Evolutionary conservation across 2,888 invertebrate genomes (phyloP).

Genomic region (Strigamia transsilvanica): DNA sequence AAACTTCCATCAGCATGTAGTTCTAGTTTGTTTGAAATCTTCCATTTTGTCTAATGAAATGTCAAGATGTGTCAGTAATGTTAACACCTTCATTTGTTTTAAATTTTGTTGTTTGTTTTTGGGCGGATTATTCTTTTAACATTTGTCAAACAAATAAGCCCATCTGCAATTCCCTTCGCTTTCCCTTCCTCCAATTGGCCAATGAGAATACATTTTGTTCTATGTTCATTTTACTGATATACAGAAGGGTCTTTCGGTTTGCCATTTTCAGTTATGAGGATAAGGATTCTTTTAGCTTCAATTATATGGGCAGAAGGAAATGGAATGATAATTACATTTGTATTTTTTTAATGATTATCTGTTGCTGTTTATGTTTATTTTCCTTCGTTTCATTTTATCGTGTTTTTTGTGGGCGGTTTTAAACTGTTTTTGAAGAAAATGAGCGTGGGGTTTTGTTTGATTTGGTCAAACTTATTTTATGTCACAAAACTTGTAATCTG

Average conservation of each 20-base stretch:
- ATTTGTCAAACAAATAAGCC: no score
- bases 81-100: not conserved
- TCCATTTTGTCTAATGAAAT: constrained; percentile 16
- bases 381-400: not conserved
- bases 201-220: no score
- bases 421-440: not conserved
- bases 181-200: no score
- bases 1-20: constrained; percentile 25
- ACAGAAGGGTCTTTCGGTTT: no score
- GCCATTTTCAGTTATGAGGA: no score
- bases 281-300: no score
- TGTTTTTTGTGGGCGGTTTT: not conserved
- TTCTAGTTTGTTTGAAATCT: not conserved
- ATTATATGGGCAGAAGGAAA: not conserved
- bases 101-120: not conserved
- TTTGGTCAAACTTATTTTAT: not conserved
- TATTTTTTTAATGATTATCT: not conserved
- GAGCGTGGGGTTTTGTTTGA: not conserved
- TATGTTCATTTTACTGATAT: no score
- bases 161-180: no score
- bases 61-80: not conserved
- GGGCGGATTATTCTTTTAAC: not conserved
- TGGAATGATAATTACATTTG: constrained; percentile 23
- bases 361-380: not conserved
- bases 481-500: constrained; percentile 13